Conservation (phyloP, 2,888 invertebrate genomes). For the Azorinus chamasolen region DNA sequence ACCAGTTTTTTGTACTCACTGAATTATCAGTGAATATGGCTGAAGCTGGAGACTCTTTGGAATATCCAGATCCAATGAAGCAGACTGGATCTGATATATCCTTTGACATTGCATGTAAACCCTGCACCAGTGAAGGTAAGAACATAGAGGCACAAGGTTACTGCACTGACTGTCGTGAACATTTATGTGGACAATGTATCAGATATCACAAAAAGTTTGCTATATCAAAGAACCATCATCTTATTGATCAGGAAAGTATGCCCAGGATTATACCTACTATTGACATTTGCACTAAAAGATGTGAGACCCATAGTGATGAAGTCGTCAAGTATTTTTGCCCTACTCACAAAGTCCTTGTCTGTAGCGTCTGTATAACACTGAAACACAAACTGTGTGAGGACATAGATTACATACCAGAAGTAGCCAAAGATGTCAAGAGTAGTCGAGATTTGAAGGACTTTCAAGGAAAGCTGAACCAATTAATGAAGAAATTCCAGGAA, state of each 20-base stretch:
- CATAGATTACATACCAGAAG: conserved; percentile 17
- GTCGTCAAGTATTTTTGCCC: conserved; percentile 18
- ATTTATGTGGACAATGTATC: conserved; percentile 8
- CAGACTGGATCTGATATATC: too few species aligned
- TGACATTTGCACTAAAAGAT: conserved; percentile 4
- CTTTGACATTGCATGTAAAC: not conserved
- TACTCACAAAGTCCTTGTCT: conserved; percentile 8
- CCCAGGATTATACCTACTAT: not conserved
- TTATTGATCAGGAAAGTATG: not conserved
- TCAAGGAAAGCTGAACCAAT: too few species aligned
- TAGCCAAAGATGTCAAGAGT: not conserved
- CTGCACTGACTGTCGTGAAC: conserved; percentile 7
- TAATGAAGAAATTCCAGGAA: too few species aligned
- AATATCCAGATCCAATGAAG: too few species aligned
- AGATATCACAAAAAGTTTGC: conserved; percentile 4
- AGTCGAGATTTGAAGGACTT: too few species aligned
- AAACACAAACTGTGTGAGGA: conserved; percentile 7
- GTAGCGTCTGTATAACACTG: conserved; percentile 14
- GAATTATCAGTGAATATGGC: too few species aligned
- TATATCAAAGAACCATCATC: not conserved
- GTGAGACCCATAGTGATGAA: not conserved
- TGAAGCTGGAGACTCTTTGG: too few species aligned
- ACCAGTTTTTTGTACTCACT: too few species aligned
- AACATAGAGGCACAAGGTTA: conserved; percentile 3
- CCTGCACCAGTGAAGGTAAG: conserved; percentile 2